Conservation (phyloP, 1,140 invertebrate species). For the Megathymus violae region DNA sequence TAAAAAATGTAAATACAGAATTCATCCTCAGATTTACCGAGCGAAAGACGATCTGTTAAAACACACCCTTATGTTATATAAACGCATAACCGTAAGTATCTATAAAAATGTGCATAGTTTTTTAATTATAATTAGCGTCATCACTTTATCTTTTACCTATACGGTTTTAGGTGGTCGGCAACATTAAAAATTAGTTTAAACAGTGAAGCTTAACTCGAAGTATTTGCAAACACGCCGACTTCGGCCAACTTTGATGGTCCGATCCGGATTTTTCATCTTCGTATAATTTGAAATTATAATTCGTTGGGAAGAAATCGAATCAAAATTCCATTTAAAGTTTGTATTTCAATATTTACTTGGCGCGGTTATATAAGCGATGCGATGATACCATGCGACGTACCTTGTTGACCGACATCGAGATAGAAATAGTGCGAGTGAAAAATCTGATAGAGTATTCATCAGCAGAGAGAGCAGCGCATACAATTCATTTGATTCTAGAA, state of each 20-base stretch:
- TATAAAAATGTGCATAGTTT: no score
- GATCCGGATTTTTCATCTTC: conserved; percentile 79
- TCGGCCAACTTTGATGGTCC: conserved; percentile 69
- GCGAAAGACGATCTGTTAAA: no score
- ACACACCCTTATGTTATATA: no score
- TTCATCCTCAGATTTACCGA: no score
- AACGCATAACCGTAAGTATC: no score
- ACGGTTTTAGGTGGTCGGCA: conserved; percentile 41
- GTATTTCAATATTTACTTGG: conserved; percentile 77
- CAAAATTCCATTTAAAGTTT: conserved; percentile 81
- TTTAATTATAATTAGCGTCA: conserved; percentile 1
- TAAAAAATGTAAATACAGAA: no score
- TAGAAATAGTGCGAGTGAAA: no score
- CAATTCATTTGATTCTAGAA: no score
- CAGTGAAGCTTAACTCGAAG: conserved; percentile 49
- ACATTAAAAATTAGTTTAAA: conserved; percentile 74
- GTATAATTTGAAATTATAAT: conserved; percentile 81
- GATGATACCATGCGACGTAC: no score
- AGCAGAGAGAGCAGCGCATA: no score
- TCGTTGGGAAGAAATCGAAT: conserved; percentile 76
- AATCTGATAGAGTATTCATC: no score
- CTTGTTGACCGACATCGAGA: no score
- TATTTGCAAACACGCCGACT: conserved; percentile 48
- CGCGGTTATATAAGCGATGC: conserved; percentile 56
- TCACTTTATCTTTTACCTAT: conserved; percentile 16